Base-by-base conservation (phyloP, 1,140 invertebrate species). In the Hyles vespertilio region DNA sequence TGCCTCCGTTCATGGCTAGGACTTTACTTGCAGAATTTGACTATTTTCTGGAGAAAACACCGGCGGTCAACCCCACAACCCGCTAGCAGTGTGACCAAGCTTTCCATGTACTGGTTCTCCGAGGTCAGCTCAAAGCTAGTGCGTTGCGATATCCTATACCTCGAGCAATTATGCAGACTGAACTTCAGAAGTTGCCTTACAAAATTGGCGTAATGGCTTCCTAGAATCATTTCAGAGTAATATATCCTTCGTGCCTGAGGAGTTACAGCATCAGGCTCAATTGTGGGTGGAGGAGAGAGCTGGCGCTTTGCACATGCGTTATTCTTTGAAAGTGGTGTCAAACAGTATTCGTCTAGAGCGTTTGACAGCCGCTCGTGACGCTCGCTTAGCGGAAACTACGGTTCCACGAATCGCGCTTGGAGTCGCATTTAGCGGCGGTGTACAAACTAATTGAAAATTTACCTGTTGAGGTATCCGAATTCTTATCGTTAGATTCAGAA, bases 191-290 rank as follows among this genome's bases (percentile, higher is more conserved):
- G 5, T 72, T 34, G 64, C 74, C 7, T 53, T 85, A n/a, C 58
- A 56, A 51, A 81, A 83, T 54, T 83, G 78, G 77, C 76, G 61
- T 59, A 85, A 85, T 57, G 76, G 75, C 32, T 84, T 83, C 57
- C 61, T 87, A 3, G 81, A 84, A 67, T 74, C 78, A 5, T 79
- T 87, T 59, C 52, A 67, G 45, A 65, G 61, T 33, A 77, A 74
- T 54, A 48, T 87, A 3, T 58, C 66, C 43, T 46, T 66, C 52
- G 58, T 87, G 2, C 56, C 74, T 3, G 73, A 81, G 11, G 66
- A 79, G 59, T 33, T 85, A 34, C 65, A 56, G 33, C 60, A 61
- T 53, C 74, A 83, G 58, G 70, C 70, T 49, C 61, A 65, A 22
- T 57, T 66, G 45, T 87, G 82, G 79, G 67, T 83, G 5, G 65